Conservation (phyloP, 2,113 vertebrate genomes). For the Genyomyrus donnyi region DNA sequence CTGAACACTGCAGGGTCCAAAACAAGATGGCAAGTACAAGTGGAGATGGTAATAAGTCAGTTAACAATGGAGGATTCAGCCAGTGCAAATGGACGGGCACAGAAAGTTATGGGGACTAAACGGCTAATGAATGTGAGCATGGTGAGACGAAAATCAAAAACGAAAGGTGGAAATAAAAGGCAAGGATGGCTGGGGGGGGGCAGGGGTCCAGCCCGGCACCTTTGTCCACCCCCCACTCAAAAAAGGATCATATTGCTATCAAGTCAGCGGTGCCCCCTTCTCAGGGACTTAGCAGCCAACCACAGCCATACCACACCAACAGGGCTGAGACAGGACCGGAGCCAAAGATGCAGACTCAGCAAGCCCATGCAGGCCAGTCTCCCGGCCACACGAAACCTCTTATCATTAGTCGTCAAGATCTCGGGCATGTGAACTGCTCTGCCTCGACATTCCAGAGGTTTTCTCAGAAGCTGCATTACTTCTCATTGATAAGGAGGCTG, state of each 20-base stretch:
- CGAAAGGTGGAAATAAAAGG: not conserved
- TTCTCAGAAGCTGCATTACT: not conserved
- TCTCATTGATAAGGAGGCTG: not conserved
- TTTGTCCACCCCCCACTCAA: not conserved
- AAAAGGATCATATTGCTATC: not conserved
- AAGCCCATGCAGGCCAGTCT: not conserved
- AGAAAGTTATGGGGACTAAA: not conserved
- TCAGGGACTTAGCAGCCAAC: not conserved
- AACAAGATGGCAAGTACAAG: not conserved
- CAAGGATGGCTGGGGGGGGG: not conserved
- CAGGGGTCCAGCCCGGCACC: not conserved
- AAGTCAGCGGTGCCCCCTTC: not conserved
- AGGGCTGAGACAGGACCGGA: not conserved
- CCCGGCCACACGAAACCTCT: not conserved
- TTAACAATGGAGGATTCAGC: too few relatives aligned
- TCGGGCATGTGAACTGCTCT: not conserved
- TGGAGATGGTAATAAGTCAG: not conserved
- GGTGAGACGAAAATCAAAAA: not conserved
- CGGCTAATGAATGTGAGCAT: not conserved
- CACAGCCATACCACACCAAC: not conserved
- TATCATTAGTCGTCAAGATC: not conserved
- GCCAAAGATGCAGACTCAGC: constrained; percentile 9
- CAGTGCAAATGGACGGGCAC: not conserved
- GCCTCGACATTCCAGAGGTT: not conserved
- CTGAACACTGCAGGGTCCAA: not conserved